Evolutionary conservation across 1,140 invertebrate species (phyloP).

Genomic region (Drosophila equinoxialis): DNA sequence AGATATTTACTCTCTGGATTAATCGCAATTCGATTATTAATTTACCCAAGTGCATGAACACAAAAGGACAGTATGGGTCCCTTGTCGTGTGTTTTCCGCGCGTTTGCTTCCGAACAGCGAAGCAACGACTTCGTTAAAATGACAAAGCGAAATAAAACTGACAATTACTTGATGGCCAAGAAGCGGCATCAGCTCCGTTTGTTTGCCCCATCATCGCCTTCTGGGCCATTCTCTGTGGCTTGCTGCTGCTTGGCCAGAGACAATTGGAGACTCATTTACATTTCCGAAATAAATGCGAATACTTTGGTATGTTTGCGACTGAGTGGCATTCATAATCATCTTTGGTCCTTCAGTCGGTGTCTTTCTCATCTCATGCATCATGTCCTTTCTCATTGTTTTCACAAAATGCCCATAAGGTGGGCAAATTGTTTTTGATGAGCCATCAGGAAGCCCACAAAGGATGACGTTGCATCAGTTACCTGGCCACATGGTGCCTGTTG

Average conservation of each 20-base stretch:
- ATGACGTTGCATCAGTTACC: conserved; percentile 33
- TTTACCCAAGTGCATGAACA: conserved; percentile 34
- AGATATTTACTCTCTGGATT: conserved; percentile 25
- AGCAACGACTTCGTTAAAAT: conserved; percentile 59
- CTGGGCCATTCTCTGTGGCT: neutral
- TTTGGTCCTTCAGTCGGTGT: neutral
- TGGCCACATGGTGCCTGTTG: neutral
- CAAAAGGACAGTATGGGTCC: conserved; percentile 41
- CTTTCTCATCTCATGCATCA: conserved; percentile 1
- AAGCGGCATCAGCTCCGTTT: conserved; percentile 16
- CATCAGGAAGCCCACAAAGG: conserved; percentile 15
- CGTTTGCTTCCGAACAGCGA: conserved; percentile 40
- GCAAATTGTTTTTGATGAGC: conserved; percentile 51
- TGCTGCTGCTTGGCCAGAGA: conserved; percentile 34
- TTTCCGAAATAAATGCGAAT: conserved; percentile 41
- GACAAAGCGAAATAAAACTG: conserved; percentile 62
- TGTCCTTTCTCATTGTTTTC: conserved; percentile 40
- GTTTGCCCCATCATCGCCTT: conserved; percentile 12
- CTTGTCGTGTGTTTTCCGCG: conserved; percentile 46
- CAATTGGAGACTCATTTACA: conserved; percentile 65
- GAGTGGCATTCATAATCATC: conserved; percentile 31
- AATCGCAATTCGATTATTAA: conserved; percentile 44
- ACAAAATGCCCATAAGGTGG: conserved; percentile 50
- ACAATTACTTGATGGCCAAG: conserved; percentile 48
- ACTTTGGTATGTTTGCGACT: conserved; percentile 24